A percentile compares a stretch with the other conserved stretches of the same genome.
phyloP scores from a whole-genome alignment of 2,888 invertebrate species.

The Dynastes hyllus region DNA sequence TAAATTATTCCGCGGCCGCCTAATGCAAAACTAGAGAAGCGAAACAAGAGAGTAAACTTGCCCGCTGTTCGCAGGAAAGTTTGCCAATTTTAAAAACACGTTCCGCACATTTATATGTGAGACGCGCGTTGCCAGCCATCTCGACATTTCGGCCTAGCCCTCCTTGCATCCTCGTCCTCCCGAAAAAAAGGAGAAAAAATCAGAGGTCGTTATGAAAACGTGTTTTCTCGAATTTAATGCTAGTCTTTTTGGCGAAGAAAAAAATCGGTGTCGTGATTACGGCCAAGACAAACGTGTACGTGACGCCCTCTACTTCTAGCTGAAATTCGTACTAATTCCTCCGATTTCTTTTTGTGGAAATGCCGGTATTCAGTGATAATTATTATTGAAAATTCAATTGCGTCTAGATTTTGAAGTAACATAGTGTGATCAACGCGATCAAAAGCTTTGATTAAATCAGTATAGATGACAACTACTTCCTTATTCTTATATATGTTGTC shows the following conservation, averaged over 20 bases:
- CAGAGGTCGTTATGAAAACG: constrained; percentile 18
- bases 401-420: no score
- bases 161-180: neutral
- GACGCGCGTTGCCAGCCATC: neutral
- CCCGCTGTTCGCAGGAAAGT: neutral
- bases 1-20: constrained; percentile 19
- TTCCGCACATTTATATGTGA: constrained; percentile 2
- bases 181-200: neutral
- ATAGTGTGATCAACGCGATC: no score
- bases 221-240: constrained; percentile 23
- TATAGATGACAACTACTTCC: no score
- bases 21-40: constrained; percentile 7
- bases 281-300: neutral
- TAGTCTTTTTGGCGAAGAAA: neutral
- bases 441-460: no score
- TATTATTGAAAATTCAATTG: no score
- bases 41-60: no score
- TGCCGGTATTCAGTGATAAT: no score
- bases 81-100: constrained; percentile 29
- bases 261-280: neutral
- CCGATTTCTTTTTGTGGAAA: no score
- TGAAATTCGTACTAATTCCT: no score
- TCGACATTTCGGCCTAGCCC: neutral
- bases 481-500: no score
- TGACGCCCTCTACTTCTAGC: no score